A percentile compares a stretch with the other conserved stretches of the same genome.
phyloP scores from a whole-genome alignment of 2,113 vertebrate genomes.

The Aphelocoma coerulescens region DNA sequence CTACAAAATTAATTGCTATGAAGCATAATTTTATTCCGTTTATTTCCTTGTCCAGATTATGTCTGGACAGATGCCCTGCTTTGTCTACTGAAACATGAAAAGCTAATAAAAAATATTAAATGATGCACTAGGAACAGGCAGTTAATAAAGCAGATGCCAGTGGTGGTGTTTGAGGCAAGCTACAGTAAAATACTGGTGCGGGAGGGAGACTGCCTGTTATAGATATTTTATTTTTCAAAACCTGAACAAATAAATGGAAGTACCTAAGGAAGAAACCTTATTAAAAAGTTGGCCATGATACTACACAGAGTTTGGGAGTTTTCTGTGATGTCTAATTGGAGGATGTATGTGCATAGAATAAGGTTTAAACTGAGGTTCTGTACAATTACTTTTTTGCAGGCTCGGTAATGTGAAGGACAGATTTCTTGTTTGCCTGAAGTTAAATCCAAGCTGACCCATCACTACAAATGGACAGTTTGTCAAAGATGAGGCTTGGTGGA shows the following conservation, averaged over 20 bases:
- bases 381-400: conserved; percentile 22
- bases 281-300: neutral
- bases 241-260: neutral
- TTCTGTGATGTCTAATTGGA: neutral
- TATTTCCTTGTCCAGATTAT: neutral
- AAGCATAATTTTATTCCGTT: neutral
- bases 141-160: neutral
- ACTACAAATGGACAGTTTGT: neutral
- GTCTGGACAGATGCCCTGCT: conserved; percentile 26
- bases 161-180: neutral
- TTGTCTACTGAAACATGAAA: neutral
- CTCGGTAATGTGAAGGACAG: fast-evolving
- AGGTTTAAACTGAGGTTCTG: neutral
- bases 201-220: neutral
- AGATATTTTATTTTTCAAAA: neutral
- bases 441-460: neutral
- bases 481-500: conserved; percentile 50
- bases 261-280: neutral
- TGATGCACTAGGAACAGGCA: neutral
- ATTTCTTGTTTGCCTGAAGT: neutral
- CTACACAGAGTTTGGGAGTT: neutral
- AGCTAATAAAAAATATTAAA: conserved; percentile 17
- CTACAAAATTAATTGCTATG: conserved; percentile 5
- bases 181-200: neutral
- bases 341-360: neutral